phyloP scores from a whole-genome alignment of 1,140 invertebrate species.

The Coptotermes formosanus region DNA sequence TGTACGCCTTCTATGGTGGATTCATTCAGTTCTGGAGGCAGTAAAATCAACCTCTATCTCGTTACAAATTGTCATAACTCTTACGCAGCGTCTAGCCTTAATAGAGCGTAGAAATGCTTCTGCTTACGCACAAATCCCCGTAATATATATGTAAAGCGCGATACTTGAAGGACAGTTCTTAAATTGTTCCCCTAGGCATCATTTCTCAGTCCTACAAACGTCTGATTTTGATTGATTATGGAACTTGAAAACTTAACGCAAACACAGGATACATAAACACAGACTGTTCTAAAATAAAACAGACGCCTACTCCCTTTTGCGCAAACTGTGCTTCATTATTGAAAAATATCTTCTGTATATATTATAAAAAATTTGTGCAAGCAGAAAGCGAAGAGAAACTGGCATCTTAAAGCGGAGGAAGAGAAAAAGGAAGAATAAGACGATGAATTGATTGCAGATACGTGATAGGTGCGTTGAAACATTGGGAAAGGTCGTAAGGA shows the following conservation, averaged over 20 bases:
- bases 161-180: background rate
- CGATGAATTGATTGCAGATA: too few species aligned
- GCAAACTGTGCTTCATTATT: background rate
- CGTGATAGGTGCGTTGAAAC: too few species aligned
- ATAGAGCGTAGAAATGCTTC: background rate
- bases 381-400: too few species aligned
- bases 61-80: background rate
- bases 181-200: background rate
- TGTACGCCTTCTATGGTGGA: background rate
- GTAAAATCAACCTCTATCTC: background rate
- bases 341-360: background rate
- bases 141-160: background rate
- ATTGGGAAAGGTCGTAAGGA: too few species aligned
- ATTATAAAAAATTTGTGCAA: too few species aligned
- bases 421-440: too few species aligned
- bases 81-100: background rate
- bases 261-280: too few species aligned
- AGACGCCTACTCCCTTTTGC: background rate
- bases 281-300: background rate
- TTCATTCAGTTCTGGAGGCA: background rate
- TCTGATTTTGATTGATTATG: background rate
- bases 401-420: too few species aligned
- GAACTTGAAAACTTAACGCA: background rate
- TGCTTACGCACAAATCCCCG: background rate
- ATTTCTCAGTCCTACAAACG: background rate